Base-by-base conservation (phyloP, 1,140 invertebrate species). In the Eumaeus atala region DNA sequence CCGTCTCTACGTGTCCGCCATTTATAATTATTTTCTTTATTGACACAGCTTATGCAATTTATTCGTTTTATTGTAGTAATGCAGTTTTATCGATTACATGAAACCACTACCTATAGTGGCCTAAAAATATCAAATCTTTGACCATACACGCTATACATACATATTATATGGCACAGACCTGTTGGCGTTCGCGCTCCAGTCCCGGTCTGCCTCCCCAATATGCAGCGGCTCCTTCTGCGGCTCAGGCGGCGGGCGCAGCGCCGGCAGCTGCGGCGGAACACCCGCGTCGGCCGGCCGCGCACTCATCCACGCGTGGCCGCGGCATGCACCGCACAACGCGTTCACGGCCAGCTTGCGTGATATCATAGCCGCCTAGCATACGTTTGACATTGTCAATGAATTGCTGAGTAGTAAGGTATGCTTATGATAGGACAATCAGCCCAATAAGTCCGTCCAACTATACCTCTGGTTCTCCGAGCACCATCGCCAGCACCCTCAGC, bases 401-500 rank as follows among this genome's bases (percentile, higher is more conserved):
- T 9, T 9, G 9, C 34, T 35, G 34, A 35, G 9, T 35, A 35
- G 1, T 18, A 8, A 21, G 14, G 28, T 34, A 3, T n/a, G n/a
- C n/a, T n/a, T n/a, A n/a, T n/a, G n/a, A n/a, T n/a, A n/a, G n/a
- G n/a, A n/a, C n/a, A n/a, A n/a, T n/a, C n/a, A n/a, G n/a, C n/a
- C n/a, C n/a, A n/a, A n/a, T n/a, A n/a, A n/a, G n/a, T n/a, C n/a
- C n/a, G n/a, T n/a, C 14, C 38, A 50, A 9, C 37, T 52, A 51
- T 49, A 79, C 80, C 67, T 75, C 70, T 0, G 80, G 80, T 14
- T 84, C 80, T 28, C 80, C 80, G 0, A 84, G 59, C 11, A 64
- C 58, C 0, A 50, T 21, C 1, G 65, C 68, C 11, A 81, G 50
- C 8, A 66, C n/a, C 8, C 57, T 37, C 50, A 75, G 51, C 48